Conservation (phyloP, 2,797 vertebrate species). For the Arrhamphus sclerolepis region DNA sequence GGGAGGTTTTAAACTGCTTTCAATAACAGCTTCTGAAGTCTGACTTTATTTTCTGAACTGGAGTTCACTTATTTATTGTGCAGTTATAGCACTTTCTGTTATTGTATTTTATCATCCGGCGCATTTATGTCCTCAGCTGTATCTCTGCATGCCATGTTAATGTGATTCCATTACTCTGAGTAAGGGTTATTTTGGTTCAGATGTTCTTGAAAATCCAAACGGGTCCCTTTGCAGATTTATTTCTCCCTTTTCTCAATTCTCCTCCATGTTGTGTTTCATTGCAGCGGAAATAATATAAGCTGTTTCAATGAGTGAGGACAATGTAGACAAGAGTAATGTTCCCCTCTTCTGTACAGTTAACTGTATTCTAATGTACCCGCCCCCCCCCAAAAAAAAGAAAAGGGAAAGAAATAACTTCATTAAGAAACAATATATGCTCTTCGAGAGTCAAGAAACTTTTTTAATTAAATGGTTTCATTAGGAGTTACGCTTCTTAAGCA, state of each 20-base stretch:
- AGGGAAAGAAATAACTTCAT: neutral
- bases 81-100: conserved; percentile 16
- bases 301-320: conserved; percentile 6
- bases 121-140: conserved; percentile 35
- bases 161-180: conserved; percentile 44
- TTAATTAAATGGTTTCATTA: neutral
- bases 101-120: conserved; percentile 28
- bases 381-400: too few relatives aligned
- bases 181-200: conserved; percentile 13
- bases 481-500: neutral
- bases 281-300: conserved; percentile 10
- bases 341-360: neutral
- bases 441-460: neutral
- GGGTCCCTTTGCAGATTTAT: neutral
- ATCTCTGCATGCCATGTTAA: conserved; percentile 20
- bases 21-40: conserved; percentile 23
- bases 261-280: conserved; percentile 7
- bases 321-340: neutral
- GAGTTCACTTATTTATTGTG: conserved; percentile 32
- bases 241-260: neutral
- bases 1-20: conserved; percentile 7
- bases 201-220: conserved; percentile 1
- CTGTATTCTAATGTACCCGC: neutral
- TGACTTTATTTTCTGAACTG: conserved; percentile 32
- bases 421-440: neutral